These are phyloP conservation scores for Ichneumoninae sp. DNA, from an alignment of 2,888 invertebrate species.

Conservation along the genomic window DNA sequence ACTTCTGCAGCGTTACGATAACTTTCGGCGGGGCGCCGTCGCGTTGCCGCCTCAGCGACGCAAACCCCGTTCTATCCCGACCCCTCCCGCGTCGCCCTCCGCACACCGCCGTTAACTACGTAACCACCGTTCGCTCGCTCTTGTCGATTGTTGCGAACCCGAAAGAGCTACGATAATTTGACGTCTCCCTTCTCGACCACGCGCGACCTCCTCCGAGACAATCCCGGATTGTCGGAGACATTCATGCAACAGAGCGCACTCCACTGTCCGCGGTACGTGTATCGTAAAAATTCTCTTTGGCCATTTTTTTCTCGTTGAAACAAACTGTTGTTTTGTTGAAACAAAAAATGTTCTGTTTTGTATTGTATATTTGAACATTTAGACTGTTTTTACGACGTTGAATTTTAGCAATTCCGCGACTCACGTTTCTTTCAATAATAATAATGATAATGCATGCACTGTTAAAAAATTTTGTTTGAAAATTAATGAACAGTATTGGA, in stretches of 20 bases:
- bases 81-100: background rate
- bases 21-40: conserved; percentile 42
- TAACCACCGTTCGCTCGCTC: conserved; percentile 35
- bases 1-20: conserved; percentile 69
- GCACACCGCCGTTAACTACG: conserved; percentile 41
- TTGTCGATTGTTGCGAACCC: conserved; percentile 36
- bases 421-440: too few relatives aligned
- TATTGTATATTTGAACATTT: background rate
- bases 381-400: background rate
- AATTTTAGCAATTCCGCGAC: conserved; percentile 23
- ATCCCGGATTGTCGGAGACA: conserved; percentile 14
- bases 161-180: conserved; percentile 25
- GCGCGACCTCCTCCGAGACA: conserved; percentile 28
- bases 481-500: too few relatives aligned
- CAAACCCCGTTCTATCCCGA: background rate
- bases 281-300: too few relatives aligned
- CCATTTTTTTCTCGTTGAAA: too few relatives aligned
- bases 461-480: too few relatives aligned
- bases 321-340: too few relatives aligned
- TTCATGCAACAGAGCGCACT: background rate
- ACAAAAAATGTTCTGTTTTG: too few relatives aligned
- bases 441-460: too few relatives aligned
- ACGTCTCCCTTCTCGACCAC: background rate
- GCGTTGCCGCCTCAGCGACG: conserved; percentile 25
- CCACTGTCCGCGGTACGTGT: background rate